Evolutionary conservation across 2,888 invertebrate species (phyloP), one percentile per base, ranked within the genome.

Genomic region (Aplocera efformata): DNA sequence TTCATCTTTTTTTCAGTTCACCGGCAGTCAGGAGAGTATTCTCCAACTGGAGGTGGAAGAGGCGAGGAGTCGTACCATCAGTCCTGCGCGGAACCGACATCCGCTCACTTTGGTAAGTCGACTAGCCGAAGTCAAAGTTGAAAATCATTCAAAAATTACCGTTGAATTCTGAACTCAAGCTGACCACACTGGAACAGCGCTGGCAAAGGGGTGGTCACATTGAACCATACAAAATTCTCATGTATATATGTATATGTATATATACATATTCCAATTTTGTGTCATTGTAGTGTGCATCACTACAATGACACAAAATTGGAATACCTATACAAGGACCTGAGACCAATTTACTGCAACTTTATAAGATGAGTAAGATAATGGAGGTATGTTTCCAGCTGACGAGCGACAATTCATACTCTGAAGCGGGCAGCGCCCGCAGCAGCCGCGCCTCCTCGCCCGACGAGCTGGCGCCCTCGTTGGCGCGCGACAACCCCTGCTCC

Each of bases 21-120:
- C 94, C 31, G 95, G 94, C 58, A 95, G 95, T 67, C 94, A 95
- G 73, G 95, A 95, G 81, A 94, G 94, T 72, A 94, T 95, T 55
- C 82, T 95, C 40, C 94, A 95, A 74, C 84, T 94, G 60, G 94
- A 94, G 50, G 89, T 91, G 47, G 93, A 93, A 31, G 88, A 85
- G 48, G 68, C 81, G 0, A 68, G 86, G 45, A 72, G 79, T 40
- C 76, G 83, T 37, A 77, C 82, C 40, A 73, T 81, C 56, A 79
- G 76, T 30, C 86, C 86, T 30, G 70, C 74, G 1, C 51, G 79
- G 47, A 72, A 67, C 45, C 53, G 81, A 6, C 85, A 81, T 46
- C 83, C 85, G 39, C 85, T 84, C 66, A 84, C 85, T 44, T 67
- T 85, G 71, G 86, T 85, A 60, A 45, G 41, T 54, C 42, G 38